A percentile compares a stretch with the other conserved stretches of the same genome.
phyloP scores from a whole-genome alignment of 2,888 invertebrate species.

The Brachylomia viminalis region DNA sequence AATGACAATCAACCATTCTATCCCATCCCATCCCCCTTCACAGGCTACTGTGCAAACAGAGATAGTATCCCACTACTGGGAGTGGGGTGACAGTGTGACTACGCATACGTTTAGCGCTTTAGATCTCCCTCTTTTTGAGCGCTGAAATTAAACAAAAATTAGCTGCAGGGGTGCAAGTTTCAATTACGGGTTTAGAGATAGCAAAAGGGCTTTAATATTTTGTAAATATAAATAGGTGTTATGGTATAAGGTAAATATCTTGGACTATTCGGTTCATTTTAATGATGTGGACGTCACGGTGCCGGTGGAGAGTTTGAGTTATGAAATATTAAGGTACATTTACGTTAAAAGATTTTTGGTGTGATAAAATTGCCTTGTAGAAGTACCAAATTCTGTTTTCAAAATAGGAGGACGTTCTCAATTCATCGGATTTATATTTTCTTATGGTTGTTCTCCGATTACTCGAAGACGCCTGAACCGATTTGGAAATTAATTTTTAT shows the following conservation, averaged over 20 bases:
- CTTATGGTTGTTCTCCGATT: no score
- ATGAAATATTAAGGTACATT: no score
- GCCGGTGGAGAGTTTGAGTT: no score
- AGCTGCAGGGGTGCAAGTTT: constrained; percentile 39
- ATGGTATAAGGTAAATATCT: constrained; percentile 17
- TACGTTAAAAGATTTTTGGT: no score
- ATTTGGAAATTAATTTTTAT: no score
- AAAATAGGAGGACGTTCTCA: no score
- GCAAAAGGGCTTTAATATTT: background rate
- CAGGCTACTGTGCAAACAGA: constrained; percentile 74
- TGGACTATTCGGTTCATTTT: background rate
- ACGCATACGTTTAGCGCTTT: constrained; percentile 76
- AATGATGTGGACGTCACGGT: no score
- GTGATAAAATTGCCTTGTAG: no score
- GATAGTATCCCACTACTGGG: constrained; percentile 72
- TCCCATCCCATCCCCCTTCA: background rate
- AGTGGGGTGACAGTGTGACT: constrained; percentile 72
- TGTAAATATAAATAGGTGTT: no score
- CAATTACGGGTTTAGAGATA: constrained; percentile 36
- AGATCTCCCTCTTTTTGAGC: constrained; percentile 46
- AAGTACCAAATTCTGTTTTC: no score
- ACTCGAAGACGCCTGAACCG: no score
- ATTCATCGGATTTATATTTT: no score
- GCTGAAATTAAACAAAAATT: constrained; percentile 58
- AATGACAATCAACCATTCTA: constrained; percentile 37